Percentiles rank a stretch among this genome's conserved stretches.
These are phyloP conservation scores for Drosophila repletoides DNA, from an alignment of 1,140 invertebrate genomes.

Conservation along the genomic window DNA sequence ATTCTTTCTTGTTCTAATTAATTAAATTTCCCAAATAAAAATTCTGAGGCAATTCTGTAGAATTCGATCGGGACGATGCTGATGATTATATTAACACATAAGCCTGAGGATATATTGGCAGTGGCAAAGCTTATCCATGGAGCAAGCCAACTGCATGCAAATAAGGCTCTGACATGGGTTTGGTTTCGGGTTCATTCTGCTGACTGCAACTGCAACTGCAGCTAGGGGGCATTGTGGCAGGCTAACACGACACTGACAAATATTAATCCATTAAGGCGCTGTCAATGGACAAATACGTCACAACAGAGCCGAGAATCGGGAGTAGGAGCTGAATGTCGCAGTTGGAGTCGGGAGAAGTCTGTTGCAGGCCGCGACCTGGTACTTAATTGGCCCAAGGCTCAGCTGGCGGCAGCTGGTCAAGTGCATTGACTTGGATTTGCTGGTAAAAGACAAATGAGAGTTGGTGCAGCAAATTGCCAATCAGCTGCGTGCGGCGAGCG, in stretches of 20 bases:
- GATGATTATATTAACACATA: no score
- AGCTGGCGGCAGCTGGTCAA: conserved; percentile 34
- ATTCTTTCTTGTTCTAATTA: no score
- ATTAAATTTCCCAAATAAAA: no score
- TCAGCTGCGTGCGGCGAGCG: conserved; percentile 59
- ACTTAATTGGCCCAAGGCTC: conserved; percentile 37
- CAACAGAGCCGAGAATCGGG: conserved; percentile 30
- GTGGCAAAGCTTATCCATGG: conserved; percentile 6
- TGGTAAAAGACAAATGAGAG: conserved; percentile 37
- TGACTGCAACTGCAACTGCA: background rate
- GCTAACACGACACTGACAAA: conserved; percentile 81
- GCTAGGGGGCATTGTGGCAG: conserved; percentile 60
- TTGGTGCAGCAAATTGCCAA: conserved; percentile 71
- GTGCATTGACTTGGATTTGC: conserved; percentile 45
- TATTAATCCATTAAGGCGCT: conserved; percentile 82
- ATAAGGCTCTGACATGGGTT: conserved; percentile 14
- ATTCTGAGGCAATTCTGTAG: no score
- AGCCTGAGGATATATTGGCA: no score
- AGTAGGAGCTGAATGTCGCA: no score
- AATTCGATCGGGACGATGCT: no score
- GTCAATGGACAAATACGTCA: conserved; percentile 82
- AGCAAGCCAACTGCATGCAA: conserved; percentile 25
- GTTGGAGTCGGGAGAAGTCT: background rate
- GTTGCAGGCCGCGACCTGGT: conserved; percentile 30
- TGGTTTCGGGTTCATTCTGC: background rate